phyloP scores from a whole-genome alignment of 1,140 invertebrate species.

The Acromyrmex echinatior region DNA sequence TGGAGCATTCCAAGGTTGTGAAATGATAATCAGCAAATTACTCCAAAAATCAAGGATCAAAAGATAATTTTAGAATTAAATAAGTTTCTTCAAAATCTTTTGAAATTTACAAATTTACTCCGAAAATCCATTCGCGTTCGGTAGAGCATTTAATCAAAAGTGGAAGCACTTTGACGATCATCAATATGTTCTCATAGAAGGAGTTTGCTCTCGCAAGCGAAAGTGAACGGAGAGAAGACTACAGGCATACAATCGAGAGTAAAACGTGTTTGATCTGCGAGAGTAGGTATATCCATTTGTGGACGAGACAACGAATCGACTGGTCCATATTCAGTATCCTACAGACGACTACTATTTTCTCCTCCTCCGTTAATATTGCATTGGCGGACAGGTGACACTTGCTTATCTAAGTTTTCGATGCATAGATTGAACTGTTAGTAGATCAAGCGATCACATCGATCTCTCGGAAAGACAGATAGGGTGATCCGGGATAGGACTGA shows the following conservation, averaged over 20 bases:
- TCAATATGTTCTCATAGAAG: slow-evolving; percentile 6
- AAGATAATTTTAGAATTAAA: neutral
- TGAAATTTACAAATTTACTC: neutral
- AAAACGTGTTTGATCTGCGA: slow-evolving; percentile 28
- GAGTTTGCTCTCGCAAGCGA: slow-evolving; percentile 16
- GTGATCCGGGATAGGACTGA: slow-evolving; percentile 41
- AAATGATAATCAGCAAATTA: neutral
- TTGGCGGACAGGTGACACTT: slow-evolving; percentile 16
- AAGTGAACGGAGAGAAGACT: slow-evolving; percentile 39
- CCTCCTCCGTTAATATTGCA: too few relatives aligned
- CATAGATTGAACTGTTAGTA: slow-evolving; percentile 13
- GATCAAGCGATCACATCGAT: slow-evolving; percentile 33
- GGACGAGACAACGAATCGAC: slow-evolving; percentile 5
- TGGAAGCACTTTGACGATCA: neutral
- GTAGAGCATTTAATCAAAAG: slow-evolving; percentile 42
- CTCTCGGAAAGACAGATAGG: slow-evolving; percentile 40
- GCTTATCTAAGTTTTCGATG: slow-evolving; percentile 25
- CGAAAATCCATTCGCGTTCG: neutral
- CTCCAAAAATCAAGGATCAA: neutral
- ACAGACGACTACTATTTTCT: neutral
- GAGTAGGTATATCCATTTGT: slow-evolving; percentile 33
- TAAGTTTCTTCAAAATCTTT: neutral
- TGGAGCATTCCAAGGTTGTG: neutral
- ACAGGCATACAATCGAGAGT: slow-evolving; percentile 20
- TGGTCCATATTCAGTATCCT: slow-evolving; percentile 6